phyloP scores from a whole-genome alignment of 2,797 vertebrate species.

The Momotus momota region DNA sequence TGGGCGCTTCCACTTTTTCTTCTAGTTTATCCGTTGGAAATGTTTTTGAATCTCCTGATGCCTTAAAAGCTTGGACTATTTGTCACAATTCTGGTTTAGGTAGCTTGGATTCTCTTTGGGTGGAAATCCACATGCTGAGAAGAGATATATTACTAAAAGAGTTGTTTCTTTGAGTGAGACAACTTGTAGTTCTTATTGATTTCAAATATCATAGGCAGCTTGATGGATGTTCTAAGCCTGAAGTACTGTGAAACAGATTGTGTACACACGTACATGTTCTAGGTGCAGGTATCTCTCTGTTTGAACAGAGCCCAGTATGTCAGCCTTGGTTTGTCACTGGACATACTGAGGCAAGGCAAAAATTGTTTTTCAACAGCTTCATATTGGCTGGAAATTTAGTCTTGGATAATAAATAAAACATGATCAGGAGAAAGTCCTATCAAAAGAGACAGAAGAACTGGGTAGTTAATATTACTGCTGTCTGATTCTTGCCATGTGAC shows the following conservation, averaged over 20 bases:
- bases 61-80: slow-evolving; percentile 6
- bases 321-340: background rate
- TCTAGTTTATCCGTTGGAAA: background rate
- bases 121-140: background rate
- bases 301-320: background rate
- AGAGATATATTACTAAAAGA: background rate
- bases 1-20: background rate
- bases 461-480: background rate
- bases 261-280: background rate
- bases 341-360: background rate
- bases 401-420: background rate
- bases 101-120: background rate
- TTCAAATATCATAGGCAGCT: background rate
- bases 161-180: background rate
- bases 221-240: background rate
- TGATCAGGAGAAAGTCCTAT: background rate
- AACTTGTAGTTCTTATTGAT: background rate
- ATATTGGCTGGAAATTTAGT: background rate
- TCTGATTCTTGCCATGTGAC: background rate
- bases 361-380: background rate
- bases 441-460: background rate
- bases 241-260: background rate
- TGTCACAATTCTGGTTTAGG: background rate
- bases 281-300: background rate
- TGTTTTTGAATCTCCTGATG: background rate